Base-by-base conservation (phyloP, 2,113 vertebrate genomes). In the Hippocampus zosterae region DNA sequence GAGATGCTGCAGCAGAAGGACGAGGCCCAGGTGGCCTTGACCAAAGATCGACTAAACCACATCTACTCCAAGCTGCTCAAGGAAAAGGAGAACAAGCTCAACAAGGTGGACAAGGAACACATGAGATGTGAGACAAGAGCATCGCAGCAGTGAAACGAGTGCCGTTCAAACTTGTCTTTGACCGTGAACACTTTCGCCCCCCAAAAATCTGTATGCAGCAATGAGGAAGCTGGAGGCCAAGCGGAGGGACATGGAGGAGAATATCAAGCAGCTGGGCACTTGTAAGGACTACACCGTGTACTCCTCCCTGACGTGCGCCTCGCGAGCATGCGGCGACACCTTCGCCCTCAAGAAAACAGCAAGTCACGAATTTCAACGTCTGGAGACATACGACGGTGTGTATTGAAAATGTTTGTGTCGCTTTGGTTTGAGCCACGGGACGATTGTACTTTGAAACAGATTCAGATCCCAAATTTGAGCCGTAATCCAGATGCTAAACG, bases 331-430 rank as follows among this genome's bases (percentile, higher is more conserved):
- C 62, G 81, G 74, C 65, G 92, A 92, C 9, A 81, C 76, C 44
- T 90, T 93, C 64, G 89, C 92, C 25, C 92, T 94, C 72, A 92
- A 76, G 21, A 82, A 74, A 55, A 87, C 86, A 9, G 72, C 88
- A 37, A 71, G 65, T 65, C 85, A 80, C 23, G 67, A 88, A 0
- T 89, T 92, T n/a, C 91, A 88, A 83, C 95, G 82, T 77, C 75
- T 95, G 67, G 79, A 90, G 71, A 95, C 93, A 3, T 95, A 93
- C 70, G 85, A 93, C 90, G 96, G 96, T 98, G 41, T 7, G 57
- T 60, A 33, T 33, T 8, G 27, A 11, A 55, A 55, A n/a, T 23
- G 52, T 55, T 55, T 55, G 52, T 21, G 18, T 50, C 12, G 12
- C 12, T 46, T 46, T 46, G 18, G 18, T 50, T 50, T 21, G 48